Evolutionary conservation across 2,113 vertebrate species (phyloP), one percentile per base, ranked within the genome.

Genomic region (Tetraodon nigroviridis): DNA sequence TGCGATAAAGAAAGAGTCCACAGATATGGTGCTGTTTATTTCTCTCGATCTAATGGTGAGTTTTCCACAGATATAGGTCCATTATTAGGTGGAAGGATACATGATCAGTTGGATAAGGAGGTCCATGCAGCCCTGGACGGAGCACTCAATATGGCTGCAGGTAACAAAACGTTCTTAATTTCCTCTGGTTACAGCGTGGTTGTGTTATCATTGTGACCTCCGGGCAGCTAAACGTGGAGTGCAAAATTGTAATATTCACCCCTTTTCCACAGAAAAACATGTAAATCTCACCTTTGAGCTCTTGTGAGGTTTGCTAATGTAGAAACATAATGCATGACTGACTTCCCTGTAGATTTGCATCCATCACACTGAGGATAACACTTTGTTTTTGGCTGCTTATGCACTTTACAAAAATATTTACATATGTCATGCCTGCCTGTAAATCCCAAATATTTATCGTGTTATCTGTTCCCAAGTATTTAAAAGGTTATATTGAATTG

Each of bases 1-100:
- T 20, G 52, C 11, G 16, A 17, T 27, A 50, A 14, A 21, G 10
- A 22, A 18, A n/a, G 46, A 48, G 46, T 17, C 46, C 5, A 6
- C 44, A 13, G n/a, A 16, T 16, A 18, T 37, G 10, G 29, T 21
- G 18, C 1, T n/a, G 22, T 42, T 54, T 51, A 6, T 15, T 7
- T 42, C 12, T 66, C 12, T 8, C 21, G 7, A 56, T 71, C 15
- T 76, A 41, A 63, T 41, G 12, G 56, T 69, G 24, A 56, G 6
- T 61, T 55, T 47, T 18, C 13, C 66, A 10, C 86, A 98, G 97
- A 93, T 80, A 89, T 97, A 62, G 91, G 91, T 58, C 86, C 76
- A 0, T 37, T 97, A 73, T 89, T 99, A 46, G 94, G 94, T 55
- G 88, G 51, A 2, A 83, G 81, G 75, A 93, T 99, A 72, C 92